Evolutionary conservation across 92 coral and sea anemone genomes (phyloP).

Genomic region (Porites evermanni): DNA sequence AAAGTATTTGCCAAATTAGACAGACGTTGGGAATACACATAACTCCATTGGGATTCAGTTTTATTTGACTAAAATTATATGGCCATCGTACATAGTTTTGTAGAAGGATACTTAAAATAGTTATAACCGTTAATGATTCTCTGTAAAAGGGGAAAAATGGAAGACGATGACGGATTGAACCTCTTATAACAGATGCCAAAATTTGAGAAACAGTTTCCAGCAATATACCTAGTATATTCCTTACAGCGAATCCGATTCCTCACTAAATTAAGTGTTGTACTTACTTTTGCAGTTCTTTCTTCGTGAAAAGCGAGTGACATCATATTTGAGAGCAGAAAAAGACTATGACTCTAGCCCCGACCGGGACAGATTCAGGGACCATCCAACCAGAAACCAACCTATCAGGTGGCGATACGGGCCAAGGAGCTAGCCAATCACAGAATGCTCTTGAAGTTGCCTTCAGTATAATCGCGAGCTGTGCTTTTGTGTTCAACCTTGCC

Average conservation of each 20-base stretch:
- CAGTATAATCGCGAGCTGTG: constrained; percentile 42
- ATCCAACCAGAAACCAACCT: constrained; percentile 17
- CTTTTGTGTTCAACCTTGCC: constrained; percentile 29
- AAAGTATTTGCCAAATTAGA: too few species aligned
- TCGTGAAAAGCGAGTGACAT: neutral
- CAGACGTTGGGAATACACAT: too few species aligned
- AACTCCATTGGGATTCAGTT: too few species aligned
- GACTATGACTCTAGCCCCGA: neutral
- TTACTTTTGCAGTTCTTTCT: neutral
- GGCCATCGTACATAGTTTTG: too few species aligned
- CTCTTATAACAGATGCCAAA: neutral
- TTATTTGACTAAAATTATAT: too few species aligned
- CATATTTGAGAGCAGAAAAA: neutral
- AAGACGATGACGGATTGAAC: neutral
- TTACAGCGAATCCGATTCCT: neutral
- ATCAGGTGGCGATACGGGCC: neutral
- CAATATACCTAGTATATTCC: neutral
- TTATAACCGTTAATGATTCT: too few species aligned
- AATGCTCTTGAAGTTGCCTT: constrained; percentile 9
- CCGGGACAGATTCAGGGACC: neutral
- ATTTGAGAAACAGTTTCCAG: neutral
- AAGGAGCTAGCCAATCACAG: constrained; percentile 5
- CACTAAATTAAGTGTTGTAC: neutral
- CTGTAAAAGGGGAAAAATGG: too few species aligned
- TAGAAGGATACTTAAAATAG: too few species aligned